Percentiles rank a stretch among this genome's conserved stretches.
phyloP scores from a whole-genome alignment of 2,113 vertebrate species.

The Microcebus ravelobensis region DNA sequence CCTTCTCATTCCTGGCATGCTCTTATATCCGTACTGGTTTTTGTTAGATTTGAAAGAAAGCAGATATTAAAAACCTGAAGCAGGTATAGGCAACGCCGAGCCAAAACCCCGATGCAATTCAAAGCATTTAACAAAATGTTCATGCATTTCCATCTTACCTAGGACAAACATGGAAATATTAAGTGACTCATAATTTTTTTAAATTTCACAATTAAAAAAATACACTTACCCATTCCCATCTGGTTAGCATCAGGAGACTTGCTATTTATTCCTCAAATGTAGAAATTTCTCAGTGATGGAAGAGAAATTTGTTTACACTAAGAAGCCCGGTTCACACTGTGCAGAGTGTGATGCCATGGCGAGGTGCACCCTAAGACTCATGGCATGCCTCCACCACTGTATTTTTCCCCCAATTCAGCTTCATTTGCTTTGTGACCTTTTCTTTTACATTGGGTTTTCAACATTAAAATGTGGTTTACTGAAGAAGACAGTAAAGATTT shows the following conservation, averaged over 20 bases:
- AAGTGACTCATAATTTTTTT: background rate
- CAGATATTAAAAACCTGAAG: background rate
- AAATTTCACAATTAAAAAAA: background rate
- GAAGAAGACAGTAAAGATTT: constrained; percentile 5
- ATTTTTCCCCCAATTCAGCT: constrained; percentile 13
- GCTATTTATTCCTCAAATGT: constrained; percentile 5
- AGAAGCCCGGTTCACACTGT: background rate
- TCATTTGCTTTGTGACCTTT: background rate
- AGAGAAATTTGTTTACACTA: background rate
- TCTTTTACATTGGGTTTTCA: background rate
- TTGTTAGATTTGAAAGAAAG: background rate
- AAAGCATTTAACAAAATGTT: background rate
- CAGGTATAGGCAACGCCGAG: background rate
- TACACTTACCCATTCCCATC: constrained; percentile 36
- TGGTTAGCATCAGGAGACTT: background rate
- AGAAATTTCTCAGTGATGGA: constrained; percentile 1
- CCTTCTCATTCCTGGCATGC: background rate
- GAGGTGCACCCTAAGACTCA: background rate
- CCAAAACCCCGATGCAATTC: background rate
- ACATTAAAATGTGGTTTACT: constrained; percentile 18
- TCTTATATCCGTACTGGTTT: background rate
- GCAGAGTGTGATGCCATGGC: background rate
- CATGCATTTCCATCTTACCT: background rate
- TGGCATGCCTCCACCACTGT: background rate
- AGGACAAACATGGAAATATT: background rate